Evolutionary conservation across 2,797 vertebrate species (phyloP).

Genomic region (Channallabes apus): DNA sequence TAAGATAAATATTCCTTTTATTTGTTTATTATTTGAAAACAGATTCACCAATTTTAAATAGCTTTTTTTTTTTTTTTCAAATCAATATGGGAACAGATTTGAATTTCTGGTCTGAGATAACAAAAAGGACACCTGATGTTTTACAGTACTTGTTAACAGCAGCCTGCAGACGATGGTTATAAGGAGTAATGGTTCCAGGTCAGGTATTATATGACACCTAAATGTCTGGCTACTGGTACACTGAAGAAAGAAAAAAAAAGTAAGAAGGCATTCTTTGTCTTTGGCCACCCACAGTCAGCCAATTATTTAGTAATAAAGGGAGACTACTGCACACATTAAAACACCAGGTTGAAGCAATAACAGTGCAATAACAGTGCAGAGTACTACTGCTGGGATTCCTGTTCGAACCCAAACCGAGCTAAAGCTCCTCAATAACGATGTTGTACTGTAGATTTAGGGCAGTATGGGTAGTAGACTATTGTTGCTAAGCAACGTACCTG

Average conservation of each 20-base stretch:
- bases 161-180: background rate
- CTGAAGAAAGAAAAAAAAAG: no score
- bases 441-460: conserved; percentile 13
- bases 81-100: background rate
- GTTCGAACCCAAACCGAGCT: background rate
- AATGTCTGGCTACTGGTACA: background rate
- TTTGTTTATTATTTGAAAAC: no score
- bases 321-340: conserved; percentile 9
- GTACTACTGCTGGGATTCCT: background rate
- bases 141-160: background rate
- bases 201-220: no score
- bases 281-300: background rate
- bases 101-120: background rate
- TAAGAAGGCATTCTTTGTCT: background rate
- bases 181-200: background rate
- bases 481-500: conserved; percentile 41
- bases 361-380: background rate
- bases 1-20: no score
- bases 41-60: no score
- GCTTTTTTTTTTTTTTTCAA: background rate
- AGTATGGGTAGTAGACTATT: conserved; percentile 8
- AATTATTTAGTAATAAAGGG: background rate
- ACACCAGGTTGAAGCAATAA: conserved; percentile 15
- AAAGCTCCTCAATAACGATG: background rate
- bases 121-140: background rate